A percentile compares a stretch with the other conserved stretches of the same genome.
These are phyloP conservation scores for Zalophus californianus DNA, from an alignment of 2,797 vertebrate species.

Conservation along the genomic window DNA sequence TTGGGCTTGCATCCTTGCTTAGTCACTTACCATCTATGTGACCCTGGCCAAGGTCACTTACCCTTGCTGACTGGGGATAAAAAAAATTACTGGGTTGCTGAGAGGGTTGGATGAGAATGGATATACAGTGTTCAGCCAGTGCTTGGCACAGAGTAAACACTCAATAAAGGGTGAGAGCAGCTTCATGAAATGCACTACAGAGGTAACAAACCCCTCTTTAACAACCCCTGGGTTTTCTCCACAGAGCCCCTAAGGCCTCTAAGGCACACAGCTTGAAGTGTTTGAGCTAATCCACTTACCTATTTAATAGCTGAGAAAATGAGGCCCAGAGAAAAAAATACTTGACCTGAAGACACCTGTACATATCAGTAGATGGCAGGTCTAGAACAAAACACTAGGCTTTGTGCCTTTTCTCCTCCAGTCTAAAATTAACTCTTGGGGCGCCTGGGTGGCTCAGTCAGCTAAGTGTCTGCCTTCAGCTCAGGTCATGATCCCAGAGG, in stretches of 20 bases:
- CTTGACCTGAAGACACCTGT: neutral
- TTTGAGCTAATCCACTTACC: neutral
- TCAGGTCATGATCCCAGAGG: no score
- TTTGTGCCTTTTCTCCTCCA: neutral
- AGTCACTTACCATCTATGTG: neutral
- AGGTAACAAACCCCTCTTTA: neutral
- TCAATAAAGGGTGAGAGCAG: neutral
- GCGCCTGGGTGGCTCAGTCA: no score
- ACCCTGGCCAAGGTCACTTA: neutral
- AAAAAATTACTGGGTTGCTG: neutral
- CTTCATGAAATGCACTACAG: neutral
- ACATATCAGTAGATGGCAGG: neutral
- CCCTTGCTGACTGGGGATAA: neutral
- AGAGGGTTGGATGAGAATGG: neutral
- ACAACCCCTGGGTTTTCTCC: neutral
- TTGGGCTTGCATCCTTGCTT: neutral
- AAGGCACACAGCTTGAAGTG: neutral
- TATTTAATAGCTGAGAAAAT: neutral
- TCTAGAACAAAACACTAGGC: neutral
- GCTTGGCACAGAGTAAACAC: neutral
- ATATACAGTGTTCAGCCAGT: neutral
- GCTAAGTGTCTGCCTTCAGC: no score
- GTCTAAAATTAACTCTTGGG: slow-evolving; percentile 30
- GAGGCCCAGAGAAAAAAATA: neutral
- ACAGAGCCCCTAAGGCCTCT: neutral